Evolutionary conservation across 2,888 invertebrate species (phyloP), one percentile per base, ranked within the genome.

Genomic region (Mongoloraphidia duomilia): DNA sequence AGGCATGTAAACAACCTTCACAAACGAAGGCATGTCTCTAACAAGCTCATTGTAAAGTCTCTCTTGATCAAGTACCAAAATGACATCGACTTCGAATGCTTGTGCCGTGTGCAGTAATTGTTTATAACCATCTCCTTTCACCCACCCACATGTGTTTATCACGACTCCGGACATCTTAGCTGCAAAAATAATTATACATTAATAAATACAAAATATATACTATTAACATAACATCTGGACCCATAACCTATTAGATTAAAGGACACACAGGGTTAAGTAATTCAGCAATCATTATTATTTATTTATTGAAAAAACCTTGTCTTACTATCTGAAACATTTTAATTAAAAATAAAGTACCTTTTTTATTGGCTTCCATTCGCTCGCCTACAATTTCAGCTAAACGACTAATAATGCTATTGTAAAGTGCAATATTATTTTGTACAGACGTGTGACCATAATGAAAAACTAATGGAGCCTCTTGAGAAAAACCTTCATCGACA

Each of bases 71-170:
- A 98, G 65, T 0, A 97, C 96, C 57, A 97, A 73, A 57, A 98
- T 90, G 0, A 94, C 85, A 61, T 95, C 93, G 2, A 95, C 94
- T 74, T 95, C 93, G 68, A 97, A 97, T 0, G 90, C 86, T 59
- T 90, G 85, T 0, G 94, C 93, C 0, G 91, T 84, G 59, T 91
- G 87, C 3, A 89, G 79, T 10, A 98, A 66, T 48, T 88, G 77
- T 59, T 84, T 83, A 66, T 94, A 97, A 0, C 96, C 97, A 0
- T 77, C 82, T 0, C 84, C 88, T 67, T 94, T 93, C 2, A 96
- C 84, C 95, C 95, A 98, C 0, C 97, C 97, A 58, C 95, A 94
- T 0, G 97, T 97, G 67, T 98, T 98, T 55, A 98, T 92, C 36
- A 98, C 81, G 3, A 90, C 85, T 1, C 98, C 98, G 3, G 90